These are phyloP conservation scores for Sebastes schlegelii DNA, from an alignment of 2,113 vertebrate species.

Conservation along the genomic window DNA sequence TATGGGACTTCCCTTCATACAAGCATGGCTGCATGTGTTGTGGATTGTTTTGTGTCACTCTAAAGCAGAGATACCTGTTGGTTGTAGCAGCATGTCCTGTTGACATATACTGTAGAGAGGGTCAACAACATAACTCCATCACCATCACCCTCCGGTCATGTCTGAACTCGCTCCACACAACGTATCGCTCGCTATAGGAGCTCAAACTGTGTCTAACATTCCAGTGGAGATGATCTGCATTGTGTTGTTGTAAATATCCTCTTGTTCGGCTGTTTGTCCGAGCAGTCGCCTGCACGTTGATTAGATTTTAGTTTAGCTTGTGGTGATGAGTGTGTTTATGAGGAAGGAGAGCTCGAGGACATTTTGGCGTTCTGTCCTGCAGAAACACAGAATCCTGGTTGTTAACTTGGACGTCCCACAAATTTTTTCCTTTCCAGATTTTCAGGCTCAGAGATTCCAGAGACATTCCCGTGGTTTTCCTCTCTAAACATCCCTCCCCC, in stretches of 20 bases:
- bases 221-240: background rate
- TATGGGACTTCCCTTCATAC: background rate
- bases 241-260: slow-evolving; percentile 15
- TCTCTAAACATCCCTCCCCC: slow-evolving; percentile 26
- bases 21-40: background rate
- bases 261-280: slow-evolving; percentile 24
- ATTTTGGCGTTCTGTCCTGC: slow-evolving; percentile 32
- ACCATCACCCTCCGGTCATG: background rate
- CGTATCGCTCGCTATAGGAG: background rate
- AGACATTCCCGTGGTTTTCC: slow-evolving; percentile 65
- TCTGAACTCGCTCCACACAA: slow-evolving; percentile 14
- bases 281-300: slow-evolving; percentile 10
- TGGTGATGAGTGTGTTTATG: slow-evolving; percentile 29
- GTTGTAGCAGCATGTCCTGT: background rate
- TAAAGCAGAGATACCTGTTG: background rate
- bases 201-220: background rate
- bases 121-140: slow-evolving; percentile 8
- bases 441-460: slow-evolving; percentile 55
- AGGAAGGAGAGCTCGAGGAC: background rate
- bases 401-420: slow-evolving; percentile 6
- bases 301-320: slow-evolving; percentile 51
- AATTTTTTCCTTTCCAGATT: background rate
- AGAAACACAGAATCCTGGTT: slow-evolving; percentile 49
- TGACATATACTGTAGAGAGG: background rate
- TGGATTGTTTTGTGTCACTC: background rate